Evolutionary conservation across 2,797 vertebrate species (phyloP).

Genomic region (Siniperca scherzeri): DNA sequence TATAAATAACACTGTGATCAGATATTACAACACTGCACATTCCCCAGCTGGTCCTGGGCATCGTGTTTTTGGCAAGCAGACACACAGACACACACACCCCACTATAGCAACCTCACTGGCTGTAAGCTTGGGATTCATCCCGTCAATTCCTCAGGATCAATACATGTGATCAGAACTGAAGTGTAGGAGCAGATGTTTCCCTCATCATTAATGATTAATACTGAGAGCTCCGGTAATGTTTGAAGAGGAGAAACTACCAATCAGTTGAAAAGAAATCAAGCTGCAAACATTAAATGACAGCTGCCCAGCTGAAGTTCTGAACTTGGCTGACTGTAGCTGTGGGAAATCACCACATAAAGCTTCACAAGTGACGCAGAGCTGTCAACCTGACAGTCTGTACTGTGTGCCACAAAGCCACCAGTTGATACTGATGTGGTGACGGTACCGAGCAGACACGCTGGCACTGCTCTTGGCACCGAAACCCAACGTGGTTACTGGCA

Average conservation of each 20-base stretch:
- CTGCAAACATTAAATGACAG: neutral
- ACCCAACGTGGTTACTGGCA: neutral
- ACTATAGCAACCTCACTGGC: neutral
- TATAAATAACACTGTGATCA: conserved; percentile 76
- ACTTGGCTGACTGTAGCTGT: conserved; percentile 14
- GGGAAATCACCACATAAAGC: conserved; percentile 14
- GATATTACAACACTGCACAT: conserved; percentile 77
- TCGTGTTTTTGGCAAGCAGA: conserved; percentile 25
- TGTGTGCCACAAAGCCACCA: neutral
- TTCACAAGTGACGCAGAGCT: conserved; percentile 6
- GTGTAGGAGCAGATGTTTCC: conserved; percentile 8
- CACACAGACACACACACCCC: neutral
- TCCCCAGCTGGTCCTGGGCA: conserved; percentile 64
- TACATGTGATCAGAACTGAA: conserved; percentile 20
- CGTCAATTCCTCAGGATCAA: conserved; percentile 19
- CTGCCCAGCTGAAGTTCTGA: neutral
- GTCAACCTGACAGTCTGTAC: neutral
- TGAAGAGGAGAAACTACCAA: neutral
- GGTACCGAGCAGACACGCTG: conserved; percentile 10
- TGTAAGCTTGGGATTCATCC: neutral
- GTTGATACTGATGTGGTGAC: neutral
- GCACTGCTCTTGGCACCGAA: neutral
- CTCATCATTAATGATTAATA: neutral
- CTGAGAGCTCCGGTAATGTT: neutral
- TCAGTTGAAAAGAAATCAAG: neutral